Conservation (phyloP, 2,113 vertebrate species). For the Lathamus discolor region DNA sequence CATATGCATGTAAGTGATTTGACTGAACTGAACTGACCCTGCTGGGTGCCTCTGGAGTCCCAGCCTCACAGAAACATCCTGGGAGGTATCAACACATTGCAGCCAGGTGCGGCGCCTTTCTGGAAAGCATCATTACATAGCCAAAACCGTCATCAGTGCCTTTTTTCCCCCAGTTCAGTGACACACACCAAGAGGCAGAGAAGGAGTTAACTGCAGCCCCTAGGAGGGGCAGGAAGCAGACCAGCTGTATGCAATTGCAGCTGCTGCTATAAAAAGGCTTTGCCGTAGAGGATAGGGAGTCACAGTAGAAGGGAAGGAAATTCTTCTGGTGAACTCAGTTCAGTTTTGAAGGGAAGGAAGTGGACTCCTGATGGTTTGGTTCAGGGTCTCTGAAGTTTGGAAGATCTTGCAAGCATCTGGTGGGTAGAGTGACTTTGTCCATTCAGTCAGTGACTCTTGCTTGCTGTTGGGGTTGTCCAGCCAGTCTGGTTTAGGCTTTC, state of each 20-base stretch:
- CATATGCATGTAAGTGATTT: background rate
- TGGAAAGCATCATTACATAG: background rate
- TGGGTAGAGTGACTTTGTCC: background rate
- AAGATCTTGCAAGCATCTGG: background rate
- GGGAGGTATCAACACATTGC: background rate
- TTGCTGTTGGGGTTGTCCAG: background rate
- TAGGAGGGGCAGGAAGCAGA: constrained; percentile 53
- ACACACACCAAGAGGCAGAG: rapidly evolving
- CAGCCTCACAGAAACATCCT: background rate
- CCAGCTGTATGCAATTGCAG: constrained; percentile 58
- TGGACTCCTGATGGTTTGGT: background rate
- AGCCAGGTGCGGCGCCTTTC: background rate
- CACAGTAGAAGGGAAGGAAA: constrained; percentile 48
- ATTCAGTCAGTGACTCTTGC: background rate
- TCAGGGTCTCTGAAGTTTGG: background rate
- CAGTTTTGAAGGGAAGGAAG: constrained; percentile 43
- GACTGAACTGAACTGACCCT: background rate
- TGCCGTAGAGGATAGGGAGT: constrained; percentile 26
- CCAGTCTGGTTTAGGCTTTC: background rate
- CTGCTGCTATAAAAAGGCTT: constrained; percentile 67
- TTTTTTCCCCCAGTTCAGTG: background rate
- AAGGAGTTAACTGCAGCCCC: constrained; percentile 35
- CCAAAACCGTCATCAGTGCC: background rate
- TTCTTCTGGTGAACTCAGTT: constrained; percentile 21
- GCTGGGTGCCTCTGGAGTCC: background rate